phyloP scores from a whole-genome alignment of 2,888 invertebrate species.

The Neocrepidodera transversa region DNA sequence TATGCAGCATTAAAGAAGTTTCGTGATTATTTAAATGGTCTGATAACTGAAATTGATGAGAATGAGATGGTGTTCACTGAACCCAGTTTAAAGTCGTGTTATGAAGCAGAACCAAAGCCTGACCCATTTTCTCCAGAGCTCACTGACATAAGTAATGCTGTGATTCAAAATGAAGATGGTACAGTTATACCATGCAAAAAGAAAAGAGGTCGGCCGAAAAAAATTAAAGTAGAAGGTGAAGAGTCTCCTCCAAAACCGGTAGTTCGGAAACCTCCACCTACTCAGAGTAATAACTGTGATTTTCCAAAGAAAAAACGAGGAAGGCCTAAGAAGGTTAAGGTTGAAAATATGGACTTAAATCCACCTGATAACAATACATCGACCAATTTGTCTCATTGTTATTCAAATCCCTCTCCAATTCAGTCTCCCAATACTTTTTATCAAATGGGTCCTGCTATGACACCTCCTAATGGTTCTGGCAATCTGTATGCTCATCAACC shows the following conservation, averaged over 20 bases:
- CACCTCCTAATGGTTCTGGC: slow-evolving; percentile 57
- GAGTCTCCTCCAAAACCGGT: slow-evolving; percentile 65
- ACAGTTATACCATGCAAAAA: slow-evolving; percentile 79
- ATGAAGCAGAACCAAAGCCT: slow-evolving; percentile 65
- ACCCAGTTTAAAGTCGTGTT: slow-evolving; percentile 71
- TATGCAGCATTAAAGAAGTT: slow-evolving; percentile 95
- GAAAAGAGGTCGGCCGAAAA: slow-evolving; percentile 90
- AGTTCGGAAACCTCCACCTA: slow-evolving; percentile 61
- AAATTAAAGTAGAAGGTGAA: slow-evolving; percentile 76
- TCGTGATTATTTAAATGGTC: slow-evolving; percentile 90
- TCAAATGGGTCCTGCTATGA: slow-evolving; percentile 58
- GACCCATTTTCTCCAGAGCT: slow-evolving; percentile 57
- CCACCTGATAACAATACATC: slow-evolving; percentile 58
- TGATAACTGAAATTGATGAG: slow-evolving; percentile 84
- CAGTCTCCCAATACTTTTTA: slow-evolving; percentile 63
- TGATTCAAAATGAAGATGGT: slow-evolving; percentile 68
- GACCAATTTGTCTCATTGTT: slow-evolving; percentile 61
- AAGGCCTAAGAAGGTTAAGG: slow-evolving; percentile 84
- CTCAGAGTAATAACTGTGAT: slow-evolving; percentile 61
- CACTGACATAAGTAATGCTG: slow-evolving; percentile 62
- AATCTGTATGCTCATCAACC: slow-evolving; percentile 56
- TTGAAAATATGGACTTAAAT: slow-evolving; percentile 66
- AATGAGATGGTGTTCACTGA: slow-evolving; percentile 86
- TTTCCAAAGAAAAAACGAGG: slow-evolving; percentile 88
- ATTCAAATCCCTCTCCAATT: slow-evolving; percentile 62